Percentiles rank a stretch among this genome's conserved stretches.
Evolutionary conservation across 2,113 vertebrate genomes (phyloP).

Genomic region (Capreolus pygargus): DNA sequence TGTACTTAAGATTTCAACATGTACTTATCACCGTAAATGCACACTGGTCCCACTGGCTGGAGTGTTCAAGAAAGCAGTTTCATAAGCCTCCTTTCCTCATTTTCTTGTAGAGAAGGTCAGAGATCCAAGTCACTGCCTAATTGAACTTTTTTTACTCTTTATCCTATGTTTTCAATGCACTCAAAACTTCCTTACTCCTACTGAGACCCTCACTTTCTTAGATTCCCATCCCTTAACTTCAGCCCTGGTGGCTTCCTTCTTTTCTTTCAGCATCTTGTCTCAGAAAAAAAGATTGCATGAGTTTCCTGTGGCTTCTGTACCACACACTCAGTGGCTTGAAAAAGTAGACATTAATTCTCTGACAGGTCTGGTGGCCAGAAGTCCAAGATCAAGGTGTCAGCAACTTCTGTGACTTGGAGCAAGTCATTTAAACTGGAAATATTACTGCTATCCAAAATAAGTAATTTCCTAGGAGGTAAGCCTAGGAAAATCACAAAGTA

Average conservation of each 20-base stretch:
- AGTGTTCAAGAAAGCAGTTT: neutral
- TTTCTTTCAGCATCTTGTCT: neutral
- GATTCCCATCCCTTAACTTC: accelerated
- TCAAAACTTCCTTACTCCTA: neutral
- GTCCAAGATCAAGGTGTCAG: neutral
- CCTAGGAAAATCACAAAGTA: neutral
- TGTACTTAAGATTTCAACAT: neutral
- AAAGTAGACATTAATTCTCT: neutral
- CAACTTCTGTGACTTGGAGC: neutral
- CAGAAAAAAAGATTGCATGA: neutral
- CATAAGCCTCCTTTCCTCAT: neutral
- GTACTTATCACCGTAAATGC: neutral
- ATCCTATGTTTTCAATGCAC: accelerated
- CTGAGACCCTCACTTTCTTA: neutral
- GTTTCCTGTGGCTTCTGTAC: neutral
- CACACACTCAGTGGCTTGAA: neutral
- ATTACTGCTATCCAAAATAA: too few relatives aligned
- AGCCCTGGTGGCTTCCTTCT: neutral
- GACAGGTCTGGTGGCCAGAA: neutral
- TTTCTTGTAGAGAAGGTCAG: neutral
- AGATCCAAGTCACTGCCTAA: neutral
- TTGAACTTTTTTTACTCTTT: neutral
- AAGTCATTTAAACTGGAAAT: neutral
- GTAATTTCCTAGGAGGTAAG: neutral
- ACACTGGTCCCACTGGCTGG: accelerated